Conservation (phyloP, 2,113 vertebrate species). For the Fulmarus glacialis region DNA sequence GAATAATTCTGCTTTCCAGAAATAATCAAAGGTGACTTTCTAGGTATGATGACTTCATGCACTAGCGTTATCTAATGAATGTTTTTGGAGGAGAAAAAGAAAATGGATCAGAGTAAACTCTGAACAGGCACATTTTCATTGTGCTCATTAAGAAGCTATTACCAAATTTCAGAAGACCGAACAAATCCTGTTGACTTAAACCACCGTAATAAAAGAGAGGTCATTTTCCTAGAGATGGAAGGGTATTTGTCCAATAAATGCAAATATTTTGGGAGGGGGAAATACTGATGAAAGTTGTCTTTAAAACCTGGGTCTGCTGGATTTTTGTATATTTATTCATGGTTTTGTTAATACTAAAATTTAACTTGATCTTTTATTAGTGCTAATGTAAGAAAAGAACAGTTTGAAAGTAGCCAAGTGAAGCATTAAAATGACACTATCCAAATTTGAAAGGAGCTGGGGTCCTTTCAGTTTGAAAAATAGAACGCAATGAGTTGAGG, state of each 20-base stretch:
- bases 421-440: neutral
- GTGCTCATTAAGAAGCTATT: neutral
- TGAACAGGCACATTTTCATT: neutral
- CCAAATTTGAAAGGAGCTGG: neutral
- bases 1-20: neutral
- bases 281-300: neutral
- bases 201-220: neutral
- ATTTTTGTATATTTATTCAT: neutral
- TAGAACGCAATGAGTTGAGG: neutral
- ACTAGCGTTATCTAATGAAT: neutral
- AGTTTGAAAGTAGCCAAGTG: neutral
- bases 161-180: neutral
- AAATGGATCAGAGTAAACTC: neutral
- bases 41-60: neutral
- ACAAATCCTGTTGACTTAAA: neutral
- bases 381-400: neutral
- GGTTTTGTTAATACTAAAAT: neutral
- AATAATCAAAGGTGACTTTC: neutral
- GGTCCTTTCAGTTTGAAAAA: neutral
- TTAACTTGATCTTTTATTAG: neutral
- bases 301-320: neutral
- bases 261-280: rapidly evolving
- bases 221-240: neutral
- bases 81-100: neutral
- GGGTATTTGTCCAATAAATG: neutral